Conservation (phyloP, 1,140 invertebrate genomes). For the Sinella curviseta region DNA sequence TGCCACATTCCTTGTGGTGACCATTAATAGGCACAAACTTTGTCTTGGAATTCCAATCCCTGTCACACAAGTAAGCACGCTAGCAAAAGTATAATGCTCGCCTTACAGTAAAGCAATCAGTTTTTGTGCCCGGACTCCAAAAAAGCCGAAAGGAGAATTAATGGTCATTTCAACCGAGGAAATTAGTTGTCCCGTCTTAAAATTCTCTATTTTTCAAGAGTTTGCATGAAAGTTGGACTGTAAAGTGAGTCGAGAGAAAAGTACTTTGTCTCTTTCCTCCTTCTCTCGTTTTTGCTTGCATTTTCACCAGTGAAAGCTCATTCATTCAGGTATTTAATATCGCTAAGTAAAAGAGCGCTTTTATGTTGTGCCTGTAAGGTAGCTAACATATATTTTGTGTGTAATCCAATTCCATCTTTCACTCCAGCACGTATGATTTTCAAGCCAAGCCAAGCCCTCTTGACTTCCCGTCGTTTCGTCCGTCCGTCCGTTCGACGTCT, state of each 20-base stretch:
- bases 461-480: conserved; percentile 2
- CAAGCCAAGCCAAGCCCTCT: background rate
- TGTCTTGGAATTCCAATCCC: too few relatives aligned
- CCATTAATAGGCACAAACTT: too few relatives aligned
- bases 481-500: too few relatives aligned
- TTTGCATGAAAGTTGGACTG: background rate
- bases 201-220: background rate
- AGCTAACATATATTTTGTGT: background rate
- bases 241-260: background rate
- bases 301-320: background rate
- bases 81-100: too few relatives aligned
- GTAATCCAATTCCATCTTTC: background rate
- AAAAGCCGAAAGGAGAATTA: background rate
- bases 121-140: background rate
- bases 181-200: conserved; percentile 4
- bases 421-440: too few relatives aligned
- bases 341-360: background rate
- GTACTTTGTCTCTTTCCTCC: background rate
- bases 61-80: background rate
- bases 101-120: background rate
- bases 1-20: too few relatives aligned
- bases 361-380: background rate
- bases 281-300: background rate
- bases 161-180: conserved; percentile 3
- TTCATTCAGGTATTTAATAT: too few relatives aligned